Evolutionary conservation across 1,140 invertebrate genomes (phyloP).

Genomic region (Meloidogyne chitwoodi): DNA sequence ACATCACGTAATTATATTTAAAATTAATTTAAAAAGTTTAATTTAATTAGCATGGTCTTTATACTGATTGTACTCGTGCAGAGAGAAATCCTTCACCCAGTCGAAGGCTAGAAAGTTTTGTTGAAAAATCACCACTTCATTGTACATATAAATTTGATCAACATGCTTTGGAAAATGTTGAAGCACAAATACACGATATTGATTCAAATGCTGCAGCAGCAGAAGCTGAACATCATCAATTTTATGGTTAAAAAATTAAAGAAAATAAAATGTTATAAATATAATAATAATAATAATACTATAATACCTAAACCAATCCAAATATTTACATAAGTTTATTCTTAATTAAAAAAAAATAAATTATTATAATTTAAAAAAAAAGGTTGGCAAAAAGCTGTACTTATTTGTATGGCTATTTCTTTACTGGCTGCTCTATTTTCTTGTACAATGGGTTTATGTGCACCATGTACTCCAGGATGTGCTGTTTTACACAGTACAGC

Average conservation of each 20-base stretch:
- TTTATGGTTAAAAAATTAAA: slow-evolving; percentile 41
- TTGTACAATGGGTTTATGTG: slow-evolving; percentile 45
- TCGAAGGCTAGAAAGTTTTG: slow-evolving; percentile 13
- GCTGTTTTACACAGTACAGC: slow-evolving; percentile 49
- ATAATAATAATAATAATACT: too few relatives aligned
- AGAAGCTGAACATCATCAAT: slow-evolving; percentile 58
- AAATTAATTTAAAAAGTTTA: neutral
- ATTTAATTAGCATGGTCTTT: slow-evolving; percentile 54
- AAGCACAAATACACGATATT: slow-evolving; percentile 49
- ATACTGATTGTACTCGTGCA: slow-evolving; percentile 53
- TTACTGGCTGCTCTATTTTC: slow-evolving; percentile 36
- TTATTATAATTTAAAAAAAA: neutral
- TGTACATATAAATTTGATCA: slow-evolving; percentile 59
- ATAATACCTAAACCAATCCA: too few relatives aligned
- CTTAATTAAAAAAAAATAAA: slow-evolving; percentile 12
- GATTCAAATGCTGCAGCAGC: slow-evolving; percentile 55
- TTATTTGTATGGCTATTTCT: slow-evolving; percentile 49
- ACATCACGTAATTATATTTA: slow-evolving; percentile 48
- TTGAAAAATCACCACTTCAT: slow-evolving; percentile 49
- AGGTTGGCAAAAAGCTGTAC: slow-evolving; percentile 57
- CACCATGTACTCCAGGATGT: slow-evolving; percentile 50
- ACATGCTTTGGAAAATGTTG: slow-evolving; percentile 46
- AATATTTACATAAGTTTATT: too few relatives aligned
- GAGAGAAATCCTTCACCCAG: slow-evolving; percentile 27
- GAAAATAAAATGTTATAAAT: too few relatives aligned